phyloP scores from a whole-genome alignment of 1,140 invertebrate genomes.

The Marisa cornuarietis region DNA sequence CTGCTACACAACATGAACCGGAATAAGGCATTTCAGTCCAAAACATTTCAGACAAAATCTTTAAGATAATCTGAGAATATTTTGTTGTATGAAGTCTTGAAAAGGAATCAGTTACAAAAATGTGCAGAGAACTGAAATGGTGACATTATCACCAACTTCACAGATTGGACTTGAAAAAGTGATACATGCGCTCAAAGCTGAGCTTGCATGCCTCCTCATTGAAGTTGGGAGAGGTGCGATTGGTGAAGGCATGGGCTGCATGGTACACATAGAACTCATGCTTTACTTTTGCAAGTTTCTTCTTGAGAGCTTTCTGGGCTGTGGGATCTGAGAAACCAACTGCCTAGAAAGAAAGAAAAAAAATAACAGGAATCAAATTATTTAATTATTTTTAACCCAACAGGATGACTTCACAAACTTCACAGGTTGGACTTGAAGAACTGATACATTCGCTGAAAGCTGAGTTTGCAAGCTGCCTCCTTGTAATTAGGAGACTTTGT shows the following conservation, averaged over 20 bases:
- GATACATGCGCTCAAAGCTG: constrained; percentile 20
- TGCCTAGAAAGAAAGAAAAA: neutral
- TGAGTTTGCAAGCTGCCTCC: constrained; percentile 9
- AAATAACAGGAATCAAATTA: no score
- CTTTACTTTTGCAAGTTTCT: constrained; percentile 26
- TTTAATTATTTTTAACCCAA: no score
- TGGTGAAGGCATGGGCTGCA: constrained; percentile 34
- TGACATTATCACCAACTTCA: neutral
- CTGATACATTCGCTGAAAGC: constrained; percentile 22
- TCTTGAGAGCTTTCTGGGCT: constrained; percentile 26
- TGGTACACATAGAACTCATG: constrained; percentile 26
- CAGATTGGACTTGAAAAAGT: constrained; percentile 25
- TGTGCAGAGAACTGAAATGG: no score
- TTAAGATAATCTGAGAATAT: no score
- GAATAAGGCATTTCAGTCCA: no score
- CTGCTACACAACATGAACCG: no score
- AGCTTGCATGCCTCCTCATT: constrained; percentile 18
- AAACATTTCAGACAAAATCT: no score
- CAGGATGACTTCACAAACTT: neutral
- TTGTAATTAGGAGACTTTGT: constrained; percentile 22
- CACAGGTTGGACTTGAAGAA: constrained; percentile 26
- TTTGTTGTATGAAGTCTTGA: no score
- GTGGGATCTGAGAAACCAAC: constrained; percentile 33
- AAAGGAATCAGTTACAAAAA: no score
- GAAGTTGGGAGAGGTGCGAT: constrained; percentile 22